Evolutionary conservation across 2,888 invertebrate species (phyloP).

Genomic region (Drosophila multiciliata): DNA sequence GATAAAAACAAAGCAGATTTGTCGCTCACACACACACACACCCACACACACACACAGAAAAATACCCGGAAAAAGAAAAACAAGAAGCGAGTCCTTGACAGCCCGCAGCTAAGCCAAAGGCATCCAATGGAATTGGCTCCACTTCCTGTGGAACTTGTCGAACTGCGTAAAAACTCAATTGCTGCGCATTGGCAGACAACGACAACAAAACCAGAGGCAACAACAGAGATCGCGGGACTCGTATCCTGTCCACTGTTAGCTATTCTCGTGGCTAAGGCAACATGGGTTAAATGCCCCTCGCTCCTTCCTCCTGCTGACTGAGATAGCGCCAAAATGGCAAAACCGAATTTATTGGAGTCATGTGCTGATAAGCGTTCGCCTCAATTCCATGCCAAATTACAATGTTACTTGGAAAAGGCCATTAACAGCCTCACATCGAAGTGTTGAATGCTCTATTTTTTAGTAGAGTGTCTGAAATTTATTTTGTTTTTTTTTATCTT

Average conservation of each 20-base stretch:
- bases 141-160: slow-evolving; percentile 62
- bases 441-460: slow-evolving; percentile 24
- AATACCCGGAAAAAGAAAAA: slow-evolving; percentile 33
- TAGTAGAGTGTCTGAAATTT: background rate
- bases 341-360: slow-evolving; percentile 80
- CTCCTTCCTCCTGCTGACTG: slow-evolving; percentile 47
- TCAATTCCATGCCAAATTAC: slow-evolving; percentile 77
- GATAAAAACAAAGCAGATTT: slow-evolving; percentile 82
- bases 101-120: slow-evolving; percentile 64
- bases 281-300: slow-evolving; percentile 64
- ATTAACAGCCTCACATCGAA: slow-evolving; percentile 23
- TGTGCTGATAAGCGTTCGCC: slow-evolving; percentile 73
- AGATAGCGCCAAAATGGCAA: slow-evolving; percentile 68
- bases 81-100: slow-evolving; percentile 42
- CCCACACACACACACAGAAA: slow-evolving; percentile 21
- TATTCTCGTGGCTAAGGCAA: slow-evolving; percentile 29
- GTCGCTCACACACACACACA: slow-evolving; percentile 54
- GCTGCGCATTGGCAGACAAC: slow-evolving; percentile 62
- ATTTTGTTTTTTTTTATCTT: background rate
- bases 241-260: slow-evolving; percentile 7
- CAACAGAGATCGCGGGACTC: slow-evolving; percentile 34
- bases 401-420: slow-evolving; percentile 56
- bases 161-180: slow-evolving; percentile 81
- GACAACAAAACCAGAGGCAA: slow-evolving; percentile 14
- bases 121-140: slow-evolving; percentile 40